These are phyloP conservation scores for Etheostoma nigrum DNA, from an alignment of 2,797 vertebrate species.

Conservation along the genomic window DNA sequence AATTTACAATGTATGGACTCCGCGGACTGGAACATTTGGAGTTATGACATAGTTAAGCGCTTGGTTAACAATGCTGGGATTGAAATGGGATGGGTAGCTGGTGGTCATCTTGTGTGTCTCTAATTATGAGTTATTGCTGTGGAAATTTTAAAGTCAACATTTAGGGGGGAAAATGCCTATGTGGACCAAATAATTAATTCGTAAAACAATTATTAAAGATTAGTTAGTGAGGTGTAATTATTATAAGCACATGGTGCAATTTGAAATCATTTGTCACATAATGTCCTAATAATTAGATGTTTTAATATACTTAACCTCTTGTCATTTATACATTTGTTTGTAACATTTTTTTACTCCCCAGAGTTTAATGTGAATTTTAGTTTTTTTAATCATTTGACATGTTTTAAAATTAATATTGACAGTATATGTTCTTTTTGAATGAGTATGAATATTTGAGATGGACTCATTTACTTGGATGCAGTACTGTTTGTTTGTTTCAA, in stretches of 20 bases:
- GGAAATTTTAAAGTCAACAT: conserved; percentile 55
- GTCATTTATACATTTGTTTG: neutral
- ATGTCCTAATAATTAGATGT: neutral
- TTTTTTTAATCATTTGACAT: neutral
- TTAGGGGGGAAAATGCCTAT: conserved; percentile 47
- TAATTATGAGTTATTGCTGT: conserved; percentile 64
- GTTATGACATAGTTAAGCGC: conserved; percentile 80
- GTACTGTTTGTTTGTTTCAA: neutral
- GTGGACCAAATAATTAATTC: conserved; percentile 31
- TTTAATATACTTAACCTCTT: neutral
- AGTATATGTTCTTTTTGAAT: neutral
- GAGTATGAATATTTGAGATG: conserved; percentile 15
- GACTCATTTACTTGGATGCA: conserved; percentile 20
- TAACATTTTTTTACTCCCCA: neutral
- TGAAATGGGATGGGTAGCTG: conserved; percentile 64
- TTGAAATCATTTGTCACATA: neutral
- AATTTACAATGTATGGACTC: conserved; percentile 85
- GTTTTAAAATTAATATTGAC: conserved; percentile 14
- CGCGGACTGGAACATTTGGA: conserved; percentile 79
- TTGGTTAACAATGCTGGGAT: conserved; percentile 81
- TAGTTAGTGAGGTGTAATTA: conserved; percentile 9
- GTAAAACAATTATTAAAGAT: conserved; percentile 5
- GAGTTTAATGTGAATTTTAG: neutral
- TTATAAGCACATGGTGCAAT: neutral
- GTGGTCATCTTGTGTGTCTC: conserved; percentile 61